Evolutionary conservation across 2,797 vertebrate genomes (phyloP).

Genomic region (Tangara arthus): DNA sequence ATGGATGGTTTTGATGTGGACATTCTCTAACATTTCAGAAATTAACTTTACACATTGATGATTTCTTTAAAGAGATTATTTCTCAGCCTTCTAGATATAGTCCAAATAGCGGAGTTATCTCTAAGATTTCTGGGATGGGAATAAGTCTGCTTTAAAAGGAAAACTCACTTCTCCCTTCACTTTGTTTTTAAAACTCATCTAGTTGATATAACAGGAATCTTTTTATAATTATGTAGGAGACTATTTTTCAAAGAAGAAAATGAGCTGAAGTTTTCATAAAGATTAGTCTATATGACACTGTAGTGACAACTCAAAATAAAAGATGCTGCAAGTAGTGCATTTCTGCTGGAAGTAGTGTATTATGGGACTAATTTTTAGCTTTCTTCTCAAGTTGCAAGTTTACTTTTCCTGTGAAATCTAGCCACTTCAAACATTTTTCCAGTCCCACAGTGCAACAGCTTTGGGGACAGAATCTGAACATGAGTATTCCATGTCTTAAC

Average conservation of each 20-base stretch:
- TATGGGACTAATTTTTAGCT: not conserved
- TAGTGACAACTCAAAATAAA: not conserved
- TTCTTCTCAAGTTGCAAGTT: not conserved
- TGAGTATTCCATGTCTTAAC: not conserved
- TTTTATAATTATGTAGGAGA: not conserved
- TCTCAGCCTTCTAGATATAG: not conserved
- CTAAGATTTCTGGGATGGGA: not conserved
- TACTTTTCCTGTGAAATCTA: not conserved
- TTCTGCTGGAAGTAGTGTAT: not conserved
- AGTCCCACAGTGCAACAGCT: not conserved
- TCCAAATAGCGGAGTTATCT: not conserved
- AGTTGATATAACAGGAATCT: not conserved
- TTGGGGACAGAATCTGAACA: not conserved
- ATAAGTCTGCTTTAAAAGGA: not conserved
- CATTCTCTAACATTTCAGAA: not conserved
- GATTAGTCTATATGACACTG: not conserved
- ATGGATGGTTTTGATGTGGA: accelerated
- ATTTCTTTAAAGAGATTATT: not conserved
- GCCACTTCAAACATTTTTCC: not conserved
- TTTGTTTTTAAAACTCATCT: not conserved
- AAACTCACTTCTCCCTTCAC: not conserved
- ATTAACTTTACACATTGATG: not conserved
- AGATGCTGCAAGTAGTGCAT: not conserved
- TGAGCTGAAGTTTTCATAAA: not conserved
- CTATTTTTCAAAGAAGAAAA: not conserved